Percentiles rank a stretch among this genome's conserved stretches.
phyloP scores from a whole-genome alignment of 2,888 invertebrate species.

The Noctua pronuba region DNA sequence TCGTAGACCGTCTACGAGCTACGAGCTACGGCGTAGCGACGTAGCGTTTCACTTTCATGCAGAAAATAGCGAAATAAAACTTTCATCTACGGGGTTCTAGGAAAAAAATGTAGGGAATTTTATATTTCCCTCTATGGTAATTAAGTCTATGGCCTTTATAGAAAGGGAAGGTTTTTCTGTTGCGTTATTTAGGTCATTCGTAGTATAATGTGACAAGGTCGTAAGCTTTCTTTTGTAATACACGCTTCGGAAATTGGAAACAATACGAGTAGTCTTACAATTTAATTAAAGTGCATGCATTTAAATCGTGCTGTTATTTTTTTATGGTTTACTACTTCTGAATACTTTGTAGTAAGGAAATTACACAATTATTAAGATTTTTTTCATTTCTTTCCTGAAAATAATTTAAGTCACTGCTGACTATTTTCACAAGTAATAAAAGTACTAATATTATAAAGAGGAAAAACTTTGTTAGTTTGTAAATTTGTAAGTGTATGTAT shows the following conservation, averaged over 20 bases:
- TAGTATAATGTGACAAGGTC: conserved; percentile 58
- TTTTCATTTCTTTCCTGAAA: background rate
- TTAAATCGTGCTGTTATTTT: conserved; percentile 19
- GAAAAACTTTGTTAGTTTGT: too few relatives aligned
- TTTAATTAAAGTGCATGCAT: conserved; percentile 46
- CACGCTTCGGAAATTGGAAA: conserved; percentile 49
- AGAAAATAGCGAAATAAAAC: conserved; percentile 35
- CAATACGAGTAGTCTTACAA: conserved; percentile 26
- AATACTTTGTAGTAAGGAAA: conserved; percentile 10
- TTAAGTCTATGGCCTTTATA: conserved; percentile 17
- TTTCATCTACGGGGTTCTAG: conserved; percentile 8
- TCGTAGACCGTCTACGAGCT: conserved; percentile 70
- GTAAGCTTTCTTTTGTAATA: conserved; percentile 40
- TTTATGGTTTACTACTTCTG: conserved; percentile 7
- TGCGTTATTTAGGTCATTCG: conserved; percentile 53
- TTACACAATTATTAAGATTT: background rate
- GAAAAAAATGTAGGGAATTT: conserved; percentile 13
- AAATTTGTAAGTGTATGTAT: too few relatives aligned
- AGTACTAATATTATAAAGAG: too few relatives aligned
- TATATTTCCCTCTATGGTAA: conserved; percentile 24
- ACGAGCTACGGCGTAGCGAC: conserved; percentile 56
- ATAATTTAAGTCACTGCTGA: background rate
- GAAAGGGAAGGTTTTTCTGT: conserved; percentile 40
- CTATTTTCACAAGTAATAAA: background rate
- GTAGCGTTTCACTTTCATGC: conserved; percentile 61